These are phyloP conservation scores for Calosoma granatense DNA, from an alignment of 1,140 invertebrate genomes.

Conservation along the genomic window DNA sequence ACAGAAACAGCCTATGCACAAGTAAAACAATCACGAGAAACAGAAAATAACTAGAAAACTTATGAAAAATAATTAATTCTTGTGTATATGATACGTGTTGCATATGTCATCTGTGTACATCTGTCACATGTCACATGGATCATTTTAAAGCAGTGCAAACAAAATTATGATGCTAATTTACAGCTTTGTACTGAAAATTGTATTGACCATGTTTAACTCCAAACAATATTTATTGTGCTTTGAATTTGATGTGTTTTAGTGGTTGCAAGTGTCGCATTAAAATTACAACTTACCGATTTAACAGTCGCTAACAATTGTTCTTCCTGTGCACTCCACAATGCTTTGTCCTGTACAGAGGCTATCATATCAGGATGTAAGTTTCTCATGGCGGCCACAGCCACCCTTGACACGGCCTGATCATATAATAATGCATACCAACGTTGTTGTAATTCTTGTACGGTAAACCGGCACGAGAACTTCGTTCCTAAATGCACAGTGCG, in stretches of 20 bases:
- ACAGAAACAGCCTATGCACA: too few relatives aligned
- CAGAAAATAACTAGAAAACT: background rate
- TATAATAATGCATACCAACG: slow-evolving; percentile 94
- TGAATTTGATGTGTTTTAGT: background rate
- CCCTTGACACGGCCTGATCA: slow-evolving; percentile 75
- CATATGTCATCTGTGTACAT: too few relatives aligned
- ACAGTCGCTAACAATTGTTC: slow-evolving; percentile 77
- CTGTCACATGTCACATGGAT: too few relatives aligned
- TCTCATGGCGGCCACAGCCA: slow-evolving; percentile 84
- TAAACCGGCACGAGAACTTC: slow-evolving; percentile 94
- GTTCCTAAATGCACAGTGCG: slow-evolving; percentile 79
- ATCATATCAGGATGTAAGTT: slow-evolving; percentile 88
- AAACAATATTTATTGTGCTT: background rate
- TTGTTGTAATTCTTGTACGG: slow-evolving; percentile 85
- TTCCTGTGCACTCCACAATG: slow-evolving; percentile 81
- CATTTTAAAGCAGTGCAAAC: too few relatives aligned
- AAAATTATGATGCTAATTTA: too few relatives aligned
- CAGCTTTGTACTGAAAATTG: too few relatives aligned
- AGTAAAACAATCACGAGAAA: slow-evolving; percentile 7
- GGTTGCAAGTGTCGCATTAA: too few relatives aligned
- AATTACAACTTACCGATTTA: slow-evolving; percentile 53
- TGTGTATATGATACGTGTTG: too few relatives aligned
- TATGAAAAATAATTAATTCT: too few relatives aligned
- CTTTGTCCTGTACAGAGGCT: slow-evolving; percentile 74
- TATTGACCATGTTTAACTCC: too few relatives aligned